Base-by-base conservation (phyloP, 2,888 invertebrate genomes). In the Tridacna crocea region DNA sequence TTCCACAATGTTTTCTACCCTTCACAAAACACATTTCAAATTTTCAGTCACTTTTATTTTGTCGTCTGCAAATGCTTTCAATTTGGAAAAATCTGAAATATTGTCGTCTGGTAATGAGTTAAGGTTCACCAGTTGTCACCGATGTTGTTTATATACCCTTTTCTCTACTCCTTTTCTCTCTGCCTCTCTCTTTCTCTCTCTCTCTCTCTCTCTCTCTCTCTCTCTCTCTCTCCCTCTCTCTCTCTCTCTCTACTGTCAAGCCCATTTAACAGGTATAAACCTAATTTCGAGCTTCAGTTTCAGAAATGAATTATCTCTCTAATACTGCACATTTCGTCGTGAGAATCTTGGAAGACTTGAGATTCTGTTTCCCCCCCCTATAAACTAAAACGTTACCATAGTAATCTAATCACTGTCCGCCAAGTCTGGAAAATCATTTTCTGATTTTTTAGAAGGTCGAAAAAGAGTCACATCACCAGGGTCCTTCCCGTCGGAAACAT, bases 401-500 rank as follows among this genome's bases (percentile, higher is more conserved):
- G 66, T 27, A n/a, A 66, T 55, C 68, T 61, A 75, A 26, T 75
- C 75, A 61, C 75, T 75, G 70, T 79, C 75, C n/a, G 74, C 26
- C 12, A 46, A 22, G 13, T 78, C 78, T n/a, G 47, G 36, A 51
- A 36, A 72, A 22, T 27, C 24, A 26, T 48, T 19, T 22, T 83
- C 83, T 1, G 82, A 78, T 17, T 74, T 77, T 46, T 74, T 72
- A 26, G 80, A 75, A 22, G 65, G 66, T 65, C 75, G n/a, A 73
- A 88, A 80, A 0, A 91, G 80, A 74, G 88, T 84, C 24, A 91
- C 89, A 26, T 88, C 82, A 68, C 88, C 88, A 0, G 91, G 92
- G 63, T 92, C 91, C 27, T 91, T 88, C 17, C 92, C 92, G n/a
- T 89, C 88, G 6, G 90, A 88, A 24, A 99, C 95, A 92, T 99